Conservation (phyloP, 2,113 vertebrate species). For the Geothlypis trichas region DNA sequence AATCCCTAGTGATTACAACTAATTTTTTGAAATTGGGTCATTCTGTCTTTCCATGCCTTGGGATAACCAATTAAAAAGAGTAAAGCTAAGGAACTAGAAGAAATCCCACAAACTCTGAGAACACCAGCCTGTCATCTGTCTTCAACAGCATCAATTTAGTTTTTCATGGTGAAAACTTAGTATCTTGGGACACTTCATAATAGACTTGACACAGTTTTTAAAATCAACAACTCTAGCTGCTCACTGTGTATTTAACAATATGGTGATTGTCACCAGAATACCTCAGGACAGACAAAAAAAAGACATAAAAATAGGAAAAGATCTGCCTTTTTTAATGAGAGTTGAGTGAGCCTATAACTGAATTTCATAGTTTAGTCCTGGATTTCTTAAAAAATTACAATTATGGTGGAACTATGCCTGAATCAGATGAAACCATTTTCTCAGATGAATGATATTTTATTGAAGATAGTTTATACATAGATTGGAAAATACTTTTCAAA, state of each 20-base stretch:
- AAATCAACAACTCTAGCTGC: background rate
- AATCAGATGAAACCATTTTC: background rate
- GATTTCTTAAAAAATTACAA: background rate
- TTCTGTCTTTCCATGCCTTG: constrained; percentile 28
- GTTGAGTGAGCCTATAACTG: background rate
- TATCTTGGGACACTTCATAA: background rate
- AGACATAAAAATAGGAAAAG: background rate
- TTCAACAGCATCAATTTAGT: background rate
- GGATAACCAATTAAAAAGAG: constrained; percentile 53
- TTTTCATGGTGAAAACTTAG: background rate
- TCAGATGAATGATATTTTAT: background rate
- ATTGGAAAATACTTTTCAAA: background rate
- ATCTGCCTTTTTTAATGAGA: background rate
- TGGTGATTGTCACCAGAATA: background rate
- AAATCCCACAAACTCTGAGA: constrained; percentile 3
- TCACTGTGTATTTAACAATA: background rate
- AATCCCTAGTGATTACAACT: constrained; percentile 37
- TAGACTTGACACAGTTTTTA: constrained; percentile 26
- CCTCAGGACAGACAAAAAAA: background rate
- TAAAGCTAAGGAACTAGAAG: background rate
- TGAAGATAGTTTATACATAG: background rate
- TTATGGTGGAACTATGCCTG: background rate
- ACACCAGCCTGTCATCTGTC: background rate
- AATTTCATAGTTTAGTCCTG: background rate
- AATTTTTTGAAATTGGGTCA: constrained; percentile 60